Percentiles rank a stretch among this genome's conserved stretches.
These are phyloP conservation scores for Limanda limanda DNA, from an alignment of 2,113 vertebrate genomes.

Conservation along the genomic window DNA sequence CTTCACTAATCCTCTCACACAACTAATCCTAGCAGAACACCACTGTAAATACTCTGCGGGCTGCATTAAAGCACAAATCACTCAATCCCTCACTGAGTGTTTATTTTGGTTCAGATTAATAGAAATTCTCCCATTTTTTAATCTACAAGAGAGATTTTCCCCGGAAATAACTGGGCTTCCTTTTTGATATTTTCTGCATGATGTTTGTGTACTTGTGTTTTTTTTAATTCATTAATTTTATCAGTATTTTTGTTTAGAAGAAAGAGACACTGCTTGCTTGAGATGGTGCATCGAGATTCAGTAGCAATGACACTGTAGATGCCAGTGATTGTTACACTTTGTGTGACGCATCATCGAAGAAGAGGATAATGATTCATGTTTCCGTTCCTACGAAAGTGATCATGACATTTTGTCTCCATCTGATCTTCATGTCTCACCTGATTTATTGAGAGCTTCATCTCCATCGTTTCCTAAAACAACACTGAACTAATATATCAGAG, in stretches of 20 bases:
- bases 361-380: not conserved
- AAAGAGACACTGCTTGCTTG: constrained; percentile 33
- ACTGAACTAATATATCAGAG: no score
- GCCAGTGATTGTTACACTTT: not conserved
- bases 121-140: constrained; percentile 56
- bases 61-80: constrained; percentile 78
- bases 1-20: constrained; percentile 83
- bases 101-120: constrained; percentile 76
- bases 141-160: constrained; percentile 33
- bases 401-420: not conserved
- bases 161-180: constrained; percentile 33
- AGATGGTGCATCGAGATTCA: constrained; percentile 10
- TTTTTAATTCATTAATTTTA: not conserved
- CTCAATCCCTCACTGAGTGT: constrained; percentile 74
- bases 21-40: constrained; percentile 81
- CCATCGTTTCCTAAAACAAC: not conserved
- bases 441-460: not conserved
- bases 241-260: constrained; percentile 13
- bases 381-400: not conserved
- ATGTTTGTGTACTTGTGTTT: constrained; percentile 2
- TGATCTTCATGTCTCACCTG: not conserved
- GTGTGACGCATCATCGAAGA: not conserved
- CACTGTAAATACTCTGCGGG: constrained; percentile 79
- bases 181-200: constrained; percentile 22
- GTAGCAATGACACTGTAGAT: constrained; percentile 1